Percentiles rank a stretch among this genome's conserved stretches.
phyloP scores from a whole-genome alignment of 2,888 invertebrate species.

The Resseliella maxima region DNA sequence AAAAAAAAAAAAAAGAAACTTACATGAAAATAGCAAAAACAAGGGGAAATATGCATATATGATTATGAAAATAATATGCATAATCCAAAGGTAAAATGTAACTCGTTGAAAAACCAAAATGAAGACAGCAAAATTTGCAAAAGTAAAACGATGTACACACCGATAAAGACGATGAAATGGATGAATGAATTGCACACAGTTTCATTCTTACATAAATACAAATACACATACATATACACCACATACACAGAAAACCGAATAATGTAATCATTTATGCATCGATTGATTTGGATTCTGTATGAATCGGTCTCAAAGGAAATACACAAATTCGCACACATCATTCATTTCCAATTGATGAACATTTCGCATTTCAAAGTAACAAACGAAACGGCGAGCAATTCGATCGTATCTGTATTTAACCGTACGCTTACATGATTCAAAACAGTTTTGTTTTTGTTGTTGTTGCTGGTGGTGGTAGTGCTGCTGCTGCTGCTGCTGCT shows the following conservation, averaged over 20 bases:
- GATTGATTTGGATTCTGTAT: slow-evolving; percentile 38
- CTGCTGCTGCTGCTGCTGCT: background rate
- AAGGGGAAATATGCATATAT: slow-evolving; percentile 10
- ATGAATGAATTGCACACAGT: background rate
- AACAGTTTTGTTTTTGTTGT: no score
- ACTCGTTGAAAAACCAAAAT: background rate
- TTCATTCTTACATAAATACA: no score
- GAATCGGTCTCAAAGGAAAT: slow-evolving; percentile 53
- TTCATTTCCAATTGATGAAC: slow-evolving; percentile 53
- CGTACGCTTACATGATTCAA: background rate
- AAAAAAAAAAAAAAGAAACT: background rate
- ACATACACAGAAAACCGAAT: background rate
- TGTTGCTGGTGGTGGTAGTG: background rate
- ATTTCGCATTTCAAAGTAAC: slow-evolving; percentile 51
- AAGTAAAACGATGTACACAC: background rate
- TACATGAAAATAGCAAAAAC: background rate
- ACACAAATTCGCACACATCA: slow-evolving; percentile 50
- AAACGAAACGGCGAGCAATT: slow-evolving; percentile 42
- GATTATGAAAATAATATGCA: background rate
- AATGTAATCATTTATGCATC: slow-evolving; percentile 48
- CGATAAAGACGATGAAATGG: slow-evolving; percentile 24
- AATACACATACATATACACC: background rate
- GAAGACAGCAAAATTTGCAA: background rate
- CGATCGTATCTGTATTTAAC: background rate
- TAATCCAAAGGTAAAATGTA: background rate